phyloP scores from a whole-genome alignment of 2,113 vertebrate genomes.

The Petroica traversi region DNA sequence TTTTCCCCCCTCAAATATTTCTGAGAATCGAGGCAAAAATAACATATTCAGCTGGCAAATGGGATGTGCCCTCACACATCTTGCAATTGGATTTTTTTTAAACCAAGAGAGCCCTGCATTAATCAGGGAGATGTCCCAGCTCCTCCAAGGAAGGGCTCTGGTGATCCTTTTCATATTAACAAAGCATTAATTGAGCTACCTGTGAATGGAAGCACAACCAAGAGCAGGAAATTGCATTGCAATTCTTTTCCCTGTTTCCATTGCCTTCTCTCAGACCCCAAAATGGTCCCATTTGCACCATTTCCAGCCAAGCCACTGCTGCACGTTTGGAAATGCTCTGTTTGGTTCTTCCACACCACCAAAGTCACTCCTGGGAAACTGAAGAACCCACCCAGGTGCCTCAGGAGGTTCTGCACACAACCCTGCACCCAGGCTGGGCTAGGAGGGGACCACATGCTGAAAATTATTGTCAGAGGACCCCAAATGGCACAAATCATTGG shows the following conservation, averaged over 20 bases:
- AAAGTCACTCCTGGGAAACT: fast-evolving
- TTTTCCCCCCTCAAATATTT: not conserved
- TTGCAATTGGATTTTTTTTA: not conserved
- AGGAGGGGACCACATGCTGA: fast-evolving
- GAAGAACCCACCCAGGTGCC: not conserved
- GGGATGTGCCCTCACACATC: fast-evolving
- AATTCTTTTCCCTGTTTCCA: not conserved
- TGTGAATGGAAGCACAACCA: not conserved
- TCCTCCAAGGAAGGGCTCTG: not conserved
- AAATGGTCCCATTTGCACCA: fast-evolving
- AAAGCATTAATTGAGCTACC: not conserved
- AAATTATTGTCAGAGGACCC: not conserved
- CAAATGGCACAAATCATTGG: fast-evolving
- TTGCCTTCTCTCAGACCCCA: not conserved
- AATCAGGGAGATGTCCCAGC: not conserved
- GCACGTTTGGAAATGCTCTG: not conserved
- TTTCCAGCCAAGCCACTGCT: fast-evolving
- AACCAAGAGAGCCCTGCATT: not conserved
- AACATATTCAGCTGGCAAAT: not conserved
- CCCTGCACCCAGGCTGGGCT: fast-evolving
- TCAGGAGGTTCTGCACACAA: fast-evolving
- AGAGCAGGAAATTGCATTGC: not conserved
- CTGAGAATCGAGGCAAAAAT: not conserved
- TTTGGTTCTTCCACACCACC: too few species aligned
- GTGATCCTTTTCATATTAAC: not conserved